A percentile compares a stretch with the other conserved stretches of the same genome.
phyloP scores from a whole-genome alignment of 2,797 vertebrate species.

The Knipowitschia caucasica region DNA sequence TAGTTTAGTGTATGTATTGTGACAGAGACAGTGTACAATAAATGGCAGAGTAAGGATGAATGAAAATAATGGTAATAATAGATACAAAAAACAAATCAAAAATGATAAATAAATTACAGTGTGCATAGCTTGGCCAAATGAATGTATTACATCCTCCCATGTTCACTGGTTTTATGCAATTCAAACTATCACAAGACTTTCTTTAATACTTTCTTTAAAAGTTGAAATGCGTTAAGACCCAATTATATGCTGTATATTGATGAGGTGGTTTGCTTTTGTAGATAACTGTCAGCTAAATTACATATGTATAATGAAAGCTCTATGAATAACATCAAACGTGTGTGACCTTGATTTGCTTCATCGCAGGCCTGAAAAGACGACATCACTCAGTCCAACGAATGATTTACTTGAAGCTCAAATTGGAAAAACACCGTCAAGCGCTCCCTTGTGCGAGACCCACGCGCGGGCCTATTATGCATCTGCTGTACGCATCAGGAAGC shows the following conservation, averaged over 20 bases:
- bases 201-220: no score
- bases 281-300: background rate
- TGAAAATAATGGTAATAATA: no score
- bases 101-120: no score
- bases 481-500: background rate
- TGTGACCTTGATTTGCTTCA: background rate
- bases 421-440: background rate
- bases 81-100: no score
- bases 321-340: background rate
- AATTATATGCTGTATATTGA: background rate
- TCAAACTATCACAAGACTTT: no score
- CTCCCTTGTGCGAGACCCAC: background rate
- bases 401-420: background rate
- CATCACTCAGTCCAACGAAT: background rate
- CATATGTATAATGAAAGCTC: background rate
- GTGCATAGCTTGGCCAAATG: no score
- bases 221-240: background rate
- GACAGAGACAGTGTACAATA: no score
- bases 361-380: background rate
- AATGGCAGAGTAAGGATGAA: no score
- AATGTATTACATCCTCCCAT: no score
- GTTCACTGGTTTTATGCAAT: no score
- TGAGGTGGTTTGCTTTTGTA: background rate
- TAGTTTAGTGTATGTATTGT: no score
- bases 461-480: background rate